These are phyloP conservation scores for Trichoplax adhaerens DNA, from an alignment of 37 sponge, comb jelly and placozoan genomes.

Conservation along the genomic window DNA sequence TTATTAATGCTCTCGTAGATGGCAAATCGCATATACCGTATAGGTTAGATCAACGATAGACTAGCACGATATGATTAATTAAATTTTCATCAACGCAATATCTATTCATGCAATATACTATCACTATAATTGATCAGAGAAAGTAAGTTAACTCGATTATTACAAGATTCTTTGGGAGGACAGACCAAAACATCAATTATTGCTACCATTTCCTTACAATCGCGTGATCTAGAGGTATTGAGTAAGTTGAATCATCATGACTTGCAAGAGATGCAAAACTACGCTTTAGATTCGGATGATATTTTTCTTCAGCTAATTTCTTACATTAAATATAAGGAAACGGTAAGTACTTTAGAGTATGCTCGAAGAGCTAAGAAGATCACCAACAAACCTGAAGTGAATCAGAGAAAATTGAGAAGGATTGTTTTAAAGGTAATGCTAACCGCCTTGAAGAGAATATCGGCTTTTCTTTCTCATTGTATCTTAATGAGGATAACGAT, in stretches of 20 bases:
- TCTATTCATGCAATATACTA: slow-evolving; percentile 1
- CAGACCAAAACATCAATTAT: slow-evolving; percentile 95
- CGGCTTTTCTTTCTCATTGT: not conserved
- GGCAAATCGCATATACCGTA: slow-evolving; percentile 86
- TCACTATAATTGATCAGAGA: slow-evolving; percentile 28
- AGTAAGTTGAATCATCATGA: too few relatives aligned
- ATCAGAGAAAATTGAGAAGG: slow-evolving; percentile 83
- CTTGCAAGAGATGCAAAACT: too few relatives aligned
- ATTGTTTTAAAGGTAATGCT: slow-evolving; percentile 69
- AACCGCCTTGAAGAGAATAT: not conserved
- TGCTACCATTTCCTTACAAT: slow-evolving; percentile 85
- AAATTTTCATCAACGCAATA: not conserved
- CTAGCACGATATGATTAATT: not conserved
- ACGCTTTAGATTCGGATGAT: too few relatives aligned
- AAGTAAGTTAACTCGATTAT: slow-evolving; percentile 92
- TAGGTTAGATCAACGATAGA: slow-evolving; percentile 15
- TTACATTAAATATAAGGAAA: slow-evolving; percentile 38
- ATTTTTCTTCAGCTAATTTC: too few relatives aligned
- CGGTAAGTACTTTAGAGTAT: slow-evolving; percentile 94
- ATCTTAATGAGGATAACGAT: not conserved
- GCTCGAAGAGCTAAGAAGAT: slow-evolving; percentile 98
- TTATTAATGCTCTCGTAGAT: slow-evolving; percentile 93
- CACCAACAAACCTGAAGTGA: slow-evolving; percentile 91
- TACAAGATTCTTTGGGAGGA: slow-evolving; percentile 95
- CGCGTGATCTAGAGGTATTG: slow-evolving; percentile 36